phyloP scores from a whole-genome alignment of 1,140 invertebrate genomes.

The Yoshiicerus persimilis region DNA sequence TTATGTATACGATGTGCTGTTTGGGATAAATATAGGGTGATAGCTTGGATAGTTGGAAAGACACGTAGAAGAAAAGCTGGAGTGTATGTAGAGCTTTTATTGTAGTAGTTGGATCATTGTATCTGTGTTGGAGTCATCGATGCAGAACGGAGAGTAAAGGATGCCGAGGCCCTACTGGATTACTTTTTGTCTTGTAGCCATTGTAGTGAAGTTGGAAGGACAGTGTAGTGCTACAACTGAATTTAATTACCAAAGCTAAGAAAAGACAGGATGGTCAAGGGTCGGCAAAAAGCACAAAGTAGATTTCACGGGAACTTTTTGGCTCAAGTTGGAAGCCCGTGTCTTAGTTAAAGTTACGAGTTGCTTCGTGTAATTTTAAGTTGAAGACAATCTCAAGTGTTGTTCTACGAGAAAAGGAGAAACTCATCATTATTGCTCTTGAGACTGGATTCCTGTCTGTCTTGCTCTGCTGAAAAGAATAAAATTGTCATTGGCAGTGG shows the following conservation, averaged over 20 bases:
- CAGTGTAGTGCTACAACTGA: neutral
- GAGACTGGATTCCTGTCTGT: neutral
- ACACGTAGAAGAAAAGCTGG: too few species aligned
- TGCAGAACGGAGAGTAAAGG: neutral
- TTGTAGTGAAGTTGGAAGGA: neutral
- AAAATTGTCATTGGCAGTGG: constrained; percentile 3
- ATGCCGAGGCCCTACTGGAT: neutral
- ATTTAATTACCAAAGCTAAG: neutral
- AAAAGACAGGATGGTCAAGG: neutral
- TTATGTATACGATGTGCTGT: too few species aligned
- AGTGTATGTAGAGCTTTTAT: too few species aligned
- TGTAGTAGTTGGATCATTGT: too few species aligned
- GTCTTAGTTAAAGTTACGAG: neutral
- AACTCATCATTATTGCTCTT: constrained; percentile 13
- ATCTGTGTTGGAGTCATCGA: neutral
- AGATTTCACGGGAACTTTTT: neutral
- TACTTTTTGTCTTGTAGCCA: neutral
- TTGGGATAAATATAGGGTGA: too few species aligned
- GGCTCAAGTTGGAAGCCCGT: neutral
- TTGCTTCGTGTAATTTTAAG: constrained; percentile 8
- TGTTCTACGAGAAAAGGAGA: neutral
- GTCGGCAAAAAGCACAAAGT: neutral
- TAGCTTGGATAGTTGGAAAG: too few species aligned
- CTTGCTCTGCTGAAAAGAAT: neutral
- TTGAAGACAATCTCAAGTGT: neutral